A percentile compares a stretch with the other conserved stretches of the same genome.
Conservation (phyloP, 1,140 invertebrate species). For the Heterodera carotae region DNA sequence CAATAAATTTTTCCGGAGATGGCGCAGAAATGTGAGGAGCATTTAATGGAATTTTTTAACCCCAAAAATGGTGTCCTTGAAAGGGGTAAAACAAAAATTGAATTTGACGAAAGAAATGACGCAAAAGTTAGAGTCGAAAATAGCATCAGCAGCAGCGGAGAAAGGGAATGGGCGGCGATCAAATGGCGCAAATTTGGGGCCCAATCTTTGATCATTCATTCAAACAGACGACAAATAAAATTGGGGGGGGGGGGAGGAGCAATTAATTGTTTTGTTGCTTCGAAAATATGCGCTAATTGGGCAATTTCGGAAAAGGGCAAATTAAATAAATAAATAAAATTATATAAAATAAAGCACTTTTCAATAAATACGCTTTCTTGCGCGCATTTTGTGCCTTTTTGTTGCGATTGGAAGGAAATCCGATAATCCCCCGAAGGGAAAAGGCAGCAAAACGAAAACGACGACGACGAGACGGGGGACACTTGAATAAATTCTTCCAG, state of each 20-base stretch:
- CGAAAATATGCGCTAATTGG: too few relatives aligned
- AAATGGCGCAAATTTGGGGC: background rate
- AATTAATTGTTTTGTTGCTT: too few relatives aligned
- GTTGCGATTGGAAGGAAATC: background rate
- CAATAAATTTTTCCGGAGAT: background rate
- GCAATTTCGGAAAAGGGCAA: too few relatives aligned
- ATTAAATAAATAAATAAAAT: too few relatives aligned
- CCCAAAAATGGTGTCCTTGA: background rate
- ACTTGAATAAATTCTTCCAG: conserved; percentile 3
- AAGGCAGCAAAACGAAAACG: background rate
- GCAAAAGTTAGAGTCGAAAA: background rate
- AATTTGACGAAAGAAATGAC: conserved; percentile 1
- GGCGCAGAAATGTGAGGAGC: background rate
- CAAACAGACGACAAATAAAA: background rate
- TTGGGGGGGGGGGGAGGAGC: too few relatives aligned
- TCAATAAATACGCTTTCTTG: too few relatives aligned
- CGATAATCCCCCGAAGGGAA: background rate
- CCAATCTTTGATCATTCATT: background rate
- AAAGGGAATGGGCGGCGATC: background rate
- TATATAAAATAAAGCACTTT: too few relatives aligned
- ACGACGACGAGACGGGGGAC: too few relatives aligned
- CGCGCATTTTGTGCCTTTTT: background rate
- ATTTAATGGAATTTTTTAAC: background rate
- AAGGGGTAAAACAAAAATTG: background rate
- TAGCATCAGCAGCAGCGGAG: too few relatives aligned